Conservation (phyloP, 2,888 invertebrate species). For the Augiades crinisus region DNA sequence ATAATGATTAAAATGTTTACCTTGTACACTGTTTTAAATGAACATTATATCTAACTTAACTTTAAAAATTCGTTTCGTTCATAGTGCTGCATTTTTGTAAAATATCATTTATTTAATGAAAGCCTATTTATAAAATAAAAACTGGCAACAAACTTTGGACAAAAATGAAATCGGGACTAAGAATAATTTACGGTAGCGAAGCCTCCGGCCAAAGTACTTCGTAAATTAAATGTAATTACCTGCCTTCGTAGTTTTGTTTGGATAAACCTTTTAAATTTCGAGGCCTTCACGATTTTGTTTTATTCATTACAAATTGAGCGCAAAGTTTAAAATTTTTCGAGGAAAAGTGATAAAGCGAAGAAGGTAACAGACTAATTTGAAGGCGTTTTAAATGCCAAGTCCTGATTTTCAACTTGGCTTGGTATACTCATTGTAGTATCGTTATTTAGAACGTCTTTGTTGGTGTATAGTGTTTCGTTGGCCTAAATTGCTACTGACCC, state of each 20-base stretch:
- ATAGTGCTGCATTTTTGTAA: too few relatives aligned
- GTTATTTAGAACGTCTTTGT: neutral
- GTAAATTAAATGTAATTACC: slow-evolving; percentile 3
- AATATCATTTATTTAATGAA: too few relatives aligned
- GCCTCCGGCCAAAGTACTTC: neutral
- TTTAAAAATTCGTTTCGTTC: too few relatives aligned
- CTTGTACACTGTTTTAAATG: too few relatives aligned
- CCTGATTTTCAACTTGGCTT: neutral
- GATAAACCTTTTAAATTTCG: neutral
- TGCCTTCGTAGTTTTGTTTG: neutral
- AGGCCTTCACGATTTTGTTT: neutral
- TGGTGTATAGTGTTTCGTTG: slow-evolving; percentile 8
- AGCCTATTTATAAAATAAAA: too few relatives aligned
- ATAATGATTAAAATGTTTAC: too few relatives aligned
- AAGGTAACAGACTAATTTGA: too few relatives aligned
- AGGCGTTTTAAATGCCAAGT: too few relatives aligned
- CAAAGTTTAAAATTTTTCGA: neutral
- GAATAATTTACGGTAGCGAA: neutral
- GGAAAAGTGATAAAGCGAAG: neutral
- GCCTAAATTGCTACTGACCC: slow-evolving; percentile 11
- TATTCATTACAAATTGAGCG: neutral
- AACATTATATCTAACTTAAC: too few relatives aligned
- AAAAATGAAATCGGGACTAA: neutral
- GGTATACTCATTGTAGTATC: neutral
- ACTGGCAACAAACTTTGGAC: neutral